Evolutionary conservation across 2,113 vertebrate genomes (phyloP).

Genomic region (Cebidichthys violaceus): DNA sequence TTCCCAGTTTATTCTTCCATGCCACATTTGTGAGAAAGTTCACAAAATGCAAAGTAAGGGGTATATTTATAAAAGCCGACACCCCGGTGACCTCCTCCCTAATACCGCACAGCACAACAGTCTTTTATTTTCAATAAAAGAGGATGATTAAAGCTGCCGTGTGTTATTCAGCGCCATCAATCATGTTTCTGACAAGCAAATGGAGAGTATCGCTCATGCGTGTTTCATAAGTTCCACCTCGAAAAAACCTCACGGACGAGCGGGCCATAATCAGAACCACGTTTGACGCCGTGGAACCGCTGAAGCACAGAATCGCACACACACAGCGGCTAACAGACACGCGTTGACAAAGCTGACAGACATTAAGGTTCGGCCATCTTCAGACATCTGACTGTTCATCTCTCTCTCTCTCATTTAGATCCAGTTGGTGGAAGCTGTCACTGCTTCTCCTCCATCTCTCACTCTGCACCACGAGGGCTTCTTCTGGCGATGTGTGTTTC

Average conservation of each 20-base stretch:
- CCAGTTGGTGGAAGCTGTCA: constrained; percentile 19
- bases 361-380: constrained; percentile 31
- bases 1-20: constrained; percentile 38
- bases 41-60: constrained; percentile 37
- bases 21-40: constrained; percentile 34
- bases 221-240: constrained; percentile 60
- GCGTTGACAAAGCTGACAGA: constrained; percentile 51
- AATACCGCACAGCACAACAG: constrained; percentile 43
- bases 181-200: constrained; percentile 77
- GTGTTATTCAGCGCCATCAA: constrained; percentile 75
- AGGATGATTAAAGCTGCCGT: constrained; percentile 65
- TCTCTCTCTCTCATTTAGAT: constrained; percentile 34
- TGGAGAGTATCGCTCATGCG: constrained; percentile 61
- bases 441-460: constrained; percentile 60
- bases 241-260: constrained; percentile 69
- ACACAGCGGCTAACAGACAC: constrained; percentile 15
- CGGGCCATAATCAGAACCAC: constrained; percentile 73
- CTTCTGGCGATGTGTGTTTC: constrained; percentile 90
- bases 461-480: constrained; percentile 91
- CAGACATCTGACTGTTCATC: constrained; percentile 15
- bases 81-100: constrained; percentile 45
- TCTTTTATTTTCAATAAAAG: constrained; percentile 66
- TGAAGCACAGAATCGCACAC: constrained; percentile 23
- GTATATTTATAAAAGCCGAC: constrained; percentile 52
- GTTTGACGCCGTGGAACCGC: constrained; percentile 55